phyloP scores from a whole-genome alignment of 2,888 invertebrate species.

The Lepeophtheirus nordmannii region DNA sequence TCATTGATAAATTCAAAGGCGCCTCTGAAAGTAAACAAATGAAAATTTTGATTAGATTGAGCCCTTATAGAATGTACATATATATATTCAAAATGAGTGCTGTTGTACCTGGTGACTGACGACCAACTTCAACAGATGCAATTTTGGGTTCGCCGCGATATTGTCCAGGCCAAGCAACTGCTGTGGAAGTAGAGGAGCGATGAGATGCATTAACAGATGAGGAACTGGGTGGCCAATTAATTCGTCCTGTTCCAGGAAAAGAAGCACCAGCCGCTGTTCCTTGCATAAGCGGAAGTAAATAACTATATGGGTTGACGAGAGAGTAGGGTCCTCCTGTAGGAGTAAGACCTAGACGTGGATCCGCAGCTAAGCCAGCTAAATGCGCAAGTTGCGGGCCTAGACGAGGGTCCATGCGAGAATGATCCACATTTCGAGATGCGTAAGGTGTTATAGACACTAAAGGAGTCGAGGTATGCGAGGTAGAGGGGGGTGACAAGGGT shows the following conservation, averaged over 20 bases:
- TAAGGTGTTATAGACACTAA: slow-evolving; percentile 11
- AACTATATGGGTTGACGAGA: slow-evolving; percentile 1
- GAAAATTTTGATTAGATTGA: neutral
- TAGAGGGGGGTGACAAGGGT: neutral
- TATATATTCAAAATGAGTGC: neutral
- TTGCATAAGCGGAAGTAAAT: neutral
- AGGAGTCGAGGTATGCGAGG: neutral
- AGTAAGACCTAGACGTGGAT: slow-evolving; percentile 14
- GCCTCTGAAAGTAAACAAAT: neutral
- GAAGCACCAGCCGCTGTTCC: too few species aligned
- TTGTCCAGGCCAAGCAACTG: neutral
- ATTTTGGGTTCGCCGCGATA: slow-evolving; percentile 18
- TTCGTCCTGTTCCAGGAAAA: neutral
- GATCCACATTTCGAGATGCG: neutral
- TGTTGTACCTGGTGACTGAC: neutral
- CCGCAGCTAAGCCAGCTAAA: slow-evolving; percentile 17
- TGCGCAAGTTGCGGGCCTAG: slow-evolving; percentile 13
- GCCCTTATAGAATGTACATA: neutral
- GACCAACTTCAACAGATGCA: neutral
- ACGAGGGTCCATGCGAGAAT: neutral
- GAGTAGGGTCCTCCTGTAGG: slow-evolving; percentile 4
- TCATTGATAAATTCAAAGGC: neutral
- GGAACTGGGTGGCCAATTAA: neutral
- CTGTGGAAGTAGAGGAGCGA: neutral
- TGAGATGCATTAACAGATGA: neutral